Evolutionary conservation across 2,888 invertebrate genomes (phyloP).

Genomic region (Lysandra bellargus): DNA sequence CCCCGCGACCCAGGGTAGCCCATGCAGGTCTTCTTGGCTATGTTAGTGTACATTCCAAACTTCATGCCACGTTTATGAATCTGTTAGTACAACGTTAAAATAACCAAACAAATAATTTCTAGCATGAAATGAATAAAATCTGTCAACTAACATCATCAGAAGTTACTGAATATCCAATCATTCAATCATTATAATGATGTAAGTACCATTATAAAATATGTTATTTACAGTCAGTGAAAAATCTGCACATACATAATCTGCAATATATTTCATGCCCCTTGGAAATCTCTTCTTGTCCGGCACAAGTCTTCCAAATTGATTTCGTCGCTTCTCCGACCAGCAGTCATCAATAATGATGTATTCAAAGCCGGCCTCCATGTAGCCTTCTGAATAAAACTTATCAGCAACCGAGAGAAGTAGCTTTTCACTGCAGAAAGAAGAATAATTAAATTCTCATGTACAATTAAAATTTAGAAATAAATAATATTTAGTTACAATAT

Average conservation of each 20-base stretch:
- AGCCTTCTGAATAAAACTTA: constrained; percentile 83
- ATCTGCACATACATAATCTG: constrained; percentile 84
- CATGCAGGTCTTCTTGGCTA: constrained; percentile 87
- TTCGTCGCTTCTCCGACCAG: constrained; percentile 84
- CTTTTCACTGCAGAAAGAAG: constrained; percentile 74
- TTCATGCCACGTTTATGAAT: constrained; percentile 86
- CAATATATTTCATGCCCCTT: constrained; percentile 84
- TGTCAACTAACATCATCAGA: background rate
- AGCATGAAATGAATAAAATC: background rate
- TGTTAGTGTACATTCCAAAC: constrained; percentile 91
- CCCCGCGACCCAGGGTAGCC: constrained; percentile 86
- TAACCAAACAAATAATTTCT: background rate
- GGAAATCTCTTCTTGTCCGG: constrained; percentile 86
- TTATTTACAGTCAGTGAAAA: background rate
- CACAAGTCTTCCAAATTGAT: constrained; percentile 78
- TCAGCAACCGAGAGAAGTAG: constrained; percentile 83
- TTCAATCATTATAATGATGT: no score
- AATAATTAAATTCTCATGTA: background rate
- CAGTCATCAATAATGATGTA: constrained; percentile 89
- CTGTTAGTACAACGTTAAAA: constrained; percentile 57
- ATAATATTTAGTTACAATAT: no score
- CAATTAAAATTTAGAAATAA: no score
- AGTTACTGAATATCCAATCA: no score
- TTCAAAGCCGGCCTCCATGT: constrained; percentile 85
- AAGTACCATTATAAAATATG: background rate